Evolutionary conservation across 2,113 vertebrate species (phyloP).

Genomic region (Ptychochromis oligacanthus): DNA sequence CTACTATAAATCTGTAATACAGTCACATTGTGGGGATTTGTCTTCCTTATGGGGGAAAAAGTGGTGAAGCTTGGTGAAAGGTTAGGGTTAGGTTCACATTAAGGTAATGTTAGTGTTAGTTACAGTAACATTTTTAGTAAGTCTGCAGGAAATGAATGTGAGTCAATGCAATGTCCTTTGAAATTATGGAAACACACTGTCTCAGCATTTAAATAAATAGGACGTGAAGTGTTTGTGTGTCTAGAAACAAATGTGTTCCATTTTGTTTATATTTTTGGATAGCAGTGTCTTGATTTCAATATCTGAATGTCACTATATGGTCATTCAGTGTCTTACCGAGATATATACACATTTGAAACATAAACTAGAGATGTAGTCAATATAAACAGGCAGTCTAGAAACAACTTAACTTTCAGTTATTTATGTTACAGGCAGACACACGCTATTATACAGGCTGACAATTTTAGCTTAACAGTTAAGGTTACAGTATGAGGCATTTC

Average conservation of each 20-base stretch:
- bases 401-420: slow-evolving; percentile 4
- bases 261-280: slow-evolving; percentile 17
- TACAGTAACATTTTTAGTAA: not conserved
- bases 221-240: not conserved
- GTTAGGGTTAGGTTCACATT: not conserved
- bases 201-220: not conserved
- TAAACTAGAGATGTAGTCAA: not conserved
- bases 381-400: slow-evolving; percentile 6
- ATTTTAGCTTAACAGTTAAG: slow-evolving; percentile 20
- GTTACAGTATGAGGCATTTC: slow-evolving; percentile 21
- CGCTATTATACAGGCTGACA: slow-evolving; percentile 14
- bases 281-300: slow-evolving; percentile 20
- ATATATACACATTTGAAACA: not conserved
- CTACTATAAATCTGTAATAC: not conserved
- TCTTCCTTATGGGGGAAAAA: too few species aligned
- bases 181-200: not conserved
- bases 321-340: slow-evolving; percentile 4
- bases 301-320: slow-evolving; percentile 17
- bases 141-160: not conserved
- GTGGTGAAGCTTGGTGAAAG: not conserved
- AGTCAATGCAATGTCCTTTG: not conserved
- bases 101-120: not conserved
- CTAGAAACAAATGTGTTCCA: not conserved
- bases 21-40: not conserved
- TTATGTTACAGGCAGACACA: slow-evolving; percentile 8